phyloP scores from a whole-genome alignment of 2,797 vertebrate genomes.

The Syndactyla subalaris region DNA sequence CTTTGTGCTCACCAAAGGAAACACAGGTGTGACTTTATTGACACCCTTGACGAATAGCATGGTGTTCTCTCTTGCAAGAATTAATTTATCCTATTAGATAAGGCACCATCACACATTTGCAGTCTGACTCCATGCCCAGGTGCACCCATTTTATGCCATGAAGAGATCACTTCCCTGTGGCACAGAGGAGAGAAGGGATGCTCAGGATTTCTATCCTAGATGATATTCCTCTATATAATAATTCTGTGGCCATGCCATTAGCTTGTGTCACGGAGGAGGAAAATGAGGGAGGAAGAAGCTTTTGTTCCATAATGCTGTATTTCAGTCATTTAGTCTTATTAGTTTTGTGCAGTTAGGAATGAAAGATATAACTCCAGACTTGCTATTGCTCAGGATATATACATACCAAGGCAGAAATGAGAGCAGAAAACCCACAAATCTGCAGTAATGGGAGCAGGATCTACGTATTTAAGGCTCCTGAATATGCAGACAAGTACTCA shows the following conservation, averaged over 20 bases:
- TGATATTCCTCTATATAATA: background rate
- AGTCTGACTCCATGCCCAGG: background rate
- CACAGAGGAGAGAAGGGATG: background rate
- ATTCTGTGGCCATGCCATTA: background rate
- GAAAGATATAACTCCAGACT: background rate
- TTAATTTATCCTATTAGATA: background rate
- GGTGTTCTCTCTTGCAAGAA: background rate
- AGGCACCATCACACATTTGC: background rate
- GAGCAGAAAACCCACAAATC: background rate
- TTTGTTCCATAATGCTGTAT: background rate
- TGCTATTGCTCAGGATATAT: background rate
- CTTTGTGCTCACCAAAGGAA: background rate
- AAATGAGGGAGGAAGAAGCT: constrained; percentile 12
- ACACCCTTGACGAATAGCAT: background rate
- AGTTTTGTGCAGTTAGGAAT: background rate
- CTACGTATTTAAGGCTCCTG: background rate
- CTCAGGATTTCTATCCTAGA: background rate
- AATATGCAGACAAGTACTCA: background rate
- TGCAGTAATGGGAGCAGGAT: background rate
- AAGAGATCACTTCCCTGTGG: background rate
- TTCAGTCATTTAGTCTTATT: background rate
- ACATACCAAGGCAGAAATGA: background rate
- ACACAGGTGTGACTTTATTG: background rate
- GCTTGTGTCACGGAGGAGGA: background rate
- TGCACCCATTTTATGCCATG: background rate